Conservation (phyloP, 2,888 invertebrate species). For the Azorinus chamasolen region DNA sequence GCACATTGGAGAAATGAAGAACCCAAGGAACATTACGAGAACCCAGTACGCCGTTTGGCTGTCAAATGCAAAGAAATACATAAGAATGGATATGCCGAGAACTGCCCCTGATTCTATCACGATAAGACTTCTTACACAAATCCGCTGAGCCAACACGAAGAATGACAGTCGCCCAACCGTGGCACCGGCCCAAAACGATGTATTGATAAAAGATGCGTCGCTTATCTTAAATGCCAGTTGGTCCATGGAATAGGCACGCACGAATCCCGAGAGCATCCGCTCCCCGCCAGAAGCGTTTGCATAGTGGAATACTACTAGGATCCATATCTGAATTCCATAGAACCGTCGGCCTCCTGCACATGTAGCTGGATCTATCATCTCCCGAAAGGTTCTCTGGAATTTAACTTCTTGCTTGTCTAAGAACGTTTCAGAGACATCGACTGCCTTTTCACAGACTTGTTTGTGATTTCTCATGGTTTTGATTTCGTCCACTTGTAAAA, state of each 20-base stretch:
- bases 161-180: constrained; percentile 66
- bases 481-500: constrained; percentile 57
- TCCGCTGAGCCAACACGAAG: constrained; percentile 60
- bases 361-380: constrained; percentile 67
- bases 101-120: constrained; percentile 61
- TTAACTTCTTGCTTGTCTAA: no score
- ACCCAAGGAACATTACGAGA: constrained; percentile 62
- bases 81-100: constrained; percentile 45
- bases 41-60: constrained; percentile 65
- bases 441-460: background rate
- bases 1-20: constrained; percentile 69
- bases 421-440: background rate
- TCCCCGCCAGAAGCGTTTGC: constrained; percentile 71
- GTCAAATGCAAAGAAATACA: constrained; percentile 64
- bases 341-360: constrained; percentile 67
- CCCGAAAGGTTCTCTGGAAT: background rate
- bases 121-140: constrained; percentile 65
- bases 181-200: constrained; percentile 75
- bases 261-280: constrained; percentile 70
- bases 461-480: background rate
- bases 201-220: constrained; percentile 69
- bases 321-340: constrained; percentile 65
- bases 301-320: constrained; percentile 65
- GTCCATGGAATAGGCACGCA: constrained; percentile 73
- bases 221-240: constrained; percentile 60